Base-by-base conservation (phyloP, 1,140 invertebrate genomes). In the Venturia canescens region DNA sequence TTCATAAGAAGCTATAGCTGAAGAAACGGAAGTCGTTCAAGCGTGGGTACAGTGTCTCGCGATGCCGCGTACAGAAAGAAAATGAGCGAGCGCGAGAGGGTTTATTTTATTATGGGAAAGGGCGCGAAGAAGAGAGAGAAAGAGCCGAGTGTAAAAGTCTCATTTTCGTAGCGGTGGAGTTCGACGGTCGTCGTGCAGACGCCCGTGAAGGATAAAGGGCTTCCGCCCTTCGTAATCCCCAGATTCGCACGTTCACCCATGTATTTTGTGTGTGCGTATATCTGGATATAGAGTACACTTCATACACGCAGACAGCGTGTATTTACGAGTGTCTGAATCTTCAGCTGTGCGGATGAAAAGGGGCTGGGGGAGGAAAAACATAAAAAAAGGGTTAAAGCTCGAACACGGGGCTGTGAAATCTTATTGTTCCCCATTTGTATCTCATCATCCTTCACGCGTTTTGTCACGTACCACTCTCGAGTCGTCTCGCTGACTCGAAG, bases 171-270 rank as follows among this genome's bases (percentile, higher is more conserved):
- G 26, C 63, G 26, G 53, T 44, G 5, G n/a, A 48, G 34, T n/a
- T 71, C 18, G 50, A 53, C 31, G 69, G 71, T 74, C 27, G 29
- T 23, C 21, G 57, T 44, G 27, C n/a, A 60, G 75, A 77, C 75
- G 29, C 60, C 57, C 60, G 75, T 66, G 75, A 77, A 66, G 75
- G 53, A 77, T 77, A 77, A 77, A 77, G 75, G 75, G 75, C 75
- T 77, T 77, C 75, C 75, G 75, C 57, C 60, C 75, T 77, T 77
- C 75, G 75, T 77, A 77, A 77, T 77, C 75, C 75, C 75, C 29
- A 66, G 75, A 77, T 77, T 77, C 75, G 75, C 75, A 77, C 75
- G 75, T 77, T 60, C 57, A 60, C 9, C 29, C 21, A n/a, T 31
- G 15, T 53, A 21, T 60, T 60, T 44, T 77, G 66, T 48, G 27